These are phyloP conservation scores for Polyploca ridens DNA, from an alignment of 2,888 invertebrate species.

Conservation along the genomic window DNA sequence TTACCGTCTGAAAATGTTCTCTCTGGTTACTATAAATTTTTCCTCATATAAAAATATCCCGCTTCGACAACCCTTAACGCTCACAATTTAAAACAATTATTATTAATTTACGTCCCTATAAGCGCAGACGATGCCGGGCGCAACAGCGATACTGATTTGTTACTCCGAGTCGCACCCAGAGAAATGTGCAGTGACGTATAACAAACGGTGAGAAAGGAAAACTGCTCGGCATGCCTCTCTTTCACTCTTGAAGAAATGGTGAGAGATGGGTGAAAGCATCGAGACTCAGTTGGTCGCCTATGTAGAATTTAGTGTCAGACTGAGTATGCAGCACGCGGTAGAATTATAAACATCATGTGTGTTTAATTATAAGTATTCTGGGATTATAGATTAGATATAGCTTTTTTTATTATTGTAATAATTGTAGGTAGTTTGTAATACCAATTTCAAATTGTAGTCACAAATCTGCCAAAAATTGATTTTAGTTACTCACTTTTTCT, in stretches of 20 bases:
- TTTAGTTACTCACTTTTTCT: too few relatives aligned
- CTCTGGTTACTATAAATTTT: constrained; percentile 28
- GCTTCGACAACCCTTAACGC: constrained; percentile 52
- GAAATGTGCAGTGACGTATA: constrained; percentile 78
- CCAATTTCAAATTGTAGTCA: too few relatives aligned
- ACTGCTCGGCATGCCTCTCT: constrained; percentile 61
- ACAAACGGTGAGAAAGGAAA: constrained; percentile 74
- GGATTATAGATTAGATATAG: too few relatives aligned
- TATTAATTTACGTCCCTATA: constrained; percentile 65
- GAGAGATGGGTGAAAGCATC: constrained; percentile 61
- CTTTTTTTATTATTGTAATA: too few relatives aligned
- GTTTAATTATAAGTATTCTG: constrained; percentile 7
- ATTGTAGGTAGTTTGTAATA: too few relatives aligned
- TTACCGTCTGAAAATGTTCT: constrained; percentile 53
- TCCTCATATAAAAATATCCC: constrained; percentile 34
- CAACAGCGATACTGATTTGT: constrained; percentile 75
- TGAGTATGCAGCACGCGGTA: constrained; percentile 36
- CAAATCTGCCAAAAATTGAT: too few relatives aligned
- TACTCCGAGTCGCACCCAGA: constrained; percentile 60
- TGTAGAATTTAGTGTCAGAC: constrained; percentile 80
- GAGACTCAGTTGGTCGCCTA: constrained; percentile 71
- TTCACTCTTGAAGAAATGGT: constrained; percentile 50
- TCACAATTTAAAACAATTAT: constrained; percentile 63
- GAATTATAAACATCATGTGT: constrained; percentile 13
- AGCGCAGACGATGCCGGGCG: constrained; percentile 69